Conservation (phyloP, 2,797 vertebrate species). For the Mus caroli region DNA sequence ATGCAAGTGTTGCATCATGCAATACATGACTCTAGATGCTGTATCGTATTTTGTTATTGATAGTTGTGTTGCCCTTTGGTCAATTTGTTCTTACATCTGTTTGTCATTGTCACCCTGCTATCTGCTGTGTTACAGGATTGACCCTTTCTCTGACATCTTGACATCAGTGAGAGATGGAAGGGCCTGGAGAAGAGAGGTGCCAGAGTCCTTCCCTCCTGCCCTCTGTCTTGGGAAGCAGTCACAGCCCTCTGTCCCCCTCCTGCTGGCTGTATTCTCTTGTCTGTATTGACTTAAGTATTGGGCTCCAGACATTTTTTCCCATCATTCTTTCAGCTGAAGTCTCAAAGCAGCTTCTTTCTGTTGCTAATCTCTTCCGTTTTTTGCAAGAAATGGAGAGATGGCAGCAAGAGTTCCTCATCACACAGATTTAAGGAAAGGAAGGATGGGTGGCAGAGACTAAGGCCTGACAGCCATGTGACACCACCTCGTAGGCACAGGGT, state of each 20-base stretch:
- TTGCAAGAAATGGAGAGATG: background rate
- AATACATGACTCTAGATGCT: background rate
- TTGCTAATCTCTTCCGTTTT: background rate
- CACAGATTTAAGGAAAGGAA: background rate
- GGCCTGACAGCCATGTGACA: fast-evolving
- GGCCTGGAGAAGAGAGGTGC: background rate
- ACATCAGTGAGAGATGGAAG: background rate
- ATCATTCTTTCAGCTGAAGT: background rate
- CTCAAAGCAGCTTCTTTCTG: background rate
- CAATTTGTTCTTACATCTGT: background rate
- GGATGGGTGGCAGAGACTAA: background rate
- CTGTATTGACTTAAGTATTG: background rate
- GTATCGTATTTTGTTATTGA: background rate
- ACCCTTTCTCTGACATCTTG: background rate
- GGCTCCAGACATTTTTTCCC: background rate
- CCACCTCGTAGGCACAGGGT: background rate
- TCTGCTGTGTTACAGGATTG: background rate
- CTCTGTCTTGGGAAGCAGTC: background rate
- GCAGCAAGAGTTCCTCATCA: background rate
- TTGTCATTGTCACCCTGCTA: background rate
- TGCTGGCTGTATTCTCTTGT: background rate
- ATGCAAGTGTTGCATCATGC: background rate
- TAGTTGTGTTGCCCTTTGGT: background rate
- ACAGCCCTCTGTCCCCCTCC: background rate
- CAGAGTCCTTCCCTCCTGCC: background rate